These are phyloP conservation scores for Hypothenemus hampei DNA, from an alignment of 1,140 invertebrate genomes.

Conservation along the genomic window DNA sequence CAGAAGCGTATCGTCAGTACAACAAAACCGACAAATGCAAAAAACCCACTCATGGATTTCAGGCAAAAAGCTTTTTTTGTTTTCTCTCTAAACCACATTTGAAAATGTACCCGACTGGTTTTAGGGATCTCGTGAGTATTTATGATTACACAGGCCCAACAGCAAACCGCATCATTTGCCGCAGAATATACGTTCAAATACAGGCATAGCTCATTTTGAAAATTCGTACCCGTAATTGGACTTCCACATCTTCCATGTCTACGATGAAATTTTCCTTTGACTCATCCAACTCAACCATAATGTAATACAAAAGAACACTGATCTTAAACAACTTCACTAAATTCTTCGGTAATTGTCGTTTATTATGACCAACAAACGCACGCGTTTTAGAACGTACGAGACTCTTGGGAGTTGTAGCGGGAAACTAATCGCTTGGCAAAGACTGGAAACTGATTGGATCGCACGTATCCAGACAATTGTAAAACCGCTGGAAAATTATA, in stretches of 20 bases:
- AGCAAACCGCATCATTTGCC: background rate
- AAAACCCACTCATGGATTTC: background rate
- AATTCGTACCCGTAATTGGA: background rate
- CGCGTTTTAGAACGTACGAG: too few species aligned
- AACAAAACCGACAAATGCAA: too few species aligned
- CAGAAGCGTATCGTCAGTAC: too few species aligned
- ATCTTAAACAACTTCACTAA: background rate
- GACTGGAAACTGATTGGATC: background rate
- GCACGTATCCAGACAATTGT: background rate
- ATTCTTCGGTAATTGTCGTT: background rate
- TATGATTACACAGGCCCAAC: too few species aligned
- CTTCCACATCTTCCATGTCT: background rate
- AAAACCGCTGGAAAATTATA: background rate
- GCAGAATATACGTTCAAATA: background rate
- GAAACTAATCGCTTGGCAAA: background rate
- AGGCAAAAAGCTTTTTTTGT: background rate
- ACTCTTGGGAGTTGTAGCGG: too few species aligned
- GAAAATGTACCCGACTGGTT: too few species aligned
- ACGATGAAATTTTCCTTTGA: conserved; percentile 15
- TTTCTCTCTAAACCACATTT: background rate
- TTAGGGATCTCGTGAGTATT: too few species aligned
- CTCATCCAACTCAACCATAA: conserved; percentile 15
- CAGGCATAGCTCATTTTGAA: background rate
- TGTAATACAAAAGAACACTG: background rate
- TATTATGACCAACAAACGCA: too few species aligned